A percentile compares a stretch with the other conserved stretches of the same genome.
Evolutionary conservation across 2,113 vertebrate genomes (phyloP).

Genomic region (Tichodroma muraria): DNA sequence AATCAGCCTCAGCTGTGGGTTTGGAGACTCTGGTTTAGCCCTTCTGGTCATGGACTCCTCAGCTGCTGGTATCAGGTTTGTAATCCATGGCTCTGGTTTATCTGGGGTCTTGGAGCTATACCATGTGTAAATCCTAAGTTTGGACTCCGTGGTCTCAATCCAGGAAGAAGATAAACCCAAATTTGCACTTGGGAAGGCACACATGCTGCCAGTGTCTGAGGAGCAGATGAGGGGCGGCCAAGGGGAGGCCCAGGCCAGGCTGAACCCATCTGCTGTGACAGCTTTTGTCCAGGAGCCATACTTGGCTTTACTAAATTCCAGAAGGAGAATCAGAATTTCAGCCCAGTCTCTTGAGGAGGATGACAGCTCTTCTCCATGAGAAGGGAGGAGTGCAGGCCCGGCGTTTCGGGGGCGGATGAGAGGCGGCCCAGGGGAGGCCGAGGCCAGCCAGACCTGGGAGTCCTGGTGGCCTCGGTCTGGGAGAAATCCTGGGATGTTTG

Average conservation of each 20-base stretch:
- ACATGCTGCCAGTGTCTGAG: too few species aligned
- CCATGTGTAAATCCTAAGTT: background rate
- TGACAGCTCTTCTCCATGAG: accelerated
- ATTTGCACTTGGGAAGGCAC: background rate
- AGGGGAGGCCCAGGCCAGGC: background rate
- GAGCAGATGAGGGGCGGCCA: background rate
- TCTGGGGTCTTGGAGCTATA: background rate
- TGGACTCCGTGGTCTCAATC: background rate
- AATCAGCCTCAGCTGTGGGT: background rate
- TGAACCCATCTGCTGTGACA: background rate
- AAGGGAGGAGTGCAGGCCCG: background rate
- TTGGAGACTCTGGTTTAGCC: background rate
- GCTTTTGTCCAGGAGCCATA: background rate
- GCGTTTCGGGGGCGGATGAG: accelerated
- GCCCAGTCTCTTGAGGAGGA: too few species aligned
- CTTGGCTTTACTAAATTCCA: too few species aligned
- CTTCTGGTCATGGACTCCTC: background rate
- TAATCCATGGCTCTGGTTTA: background rate
- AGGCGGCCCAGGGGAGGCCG: background rate
- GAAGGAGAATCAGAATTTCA: too few species aligned
- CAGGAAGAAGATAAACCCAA: background rate
- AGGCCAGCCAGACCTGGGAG: background rate
- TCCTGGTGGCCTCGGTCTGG: background rate
- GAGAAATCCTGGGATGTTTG: background rate
- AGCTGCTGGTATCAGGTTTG: too few species aligned